Evolutionary conservation across 2,113 vertebrate genomes (phyloP).

Genomic region (Vidua macroura): DNA sequence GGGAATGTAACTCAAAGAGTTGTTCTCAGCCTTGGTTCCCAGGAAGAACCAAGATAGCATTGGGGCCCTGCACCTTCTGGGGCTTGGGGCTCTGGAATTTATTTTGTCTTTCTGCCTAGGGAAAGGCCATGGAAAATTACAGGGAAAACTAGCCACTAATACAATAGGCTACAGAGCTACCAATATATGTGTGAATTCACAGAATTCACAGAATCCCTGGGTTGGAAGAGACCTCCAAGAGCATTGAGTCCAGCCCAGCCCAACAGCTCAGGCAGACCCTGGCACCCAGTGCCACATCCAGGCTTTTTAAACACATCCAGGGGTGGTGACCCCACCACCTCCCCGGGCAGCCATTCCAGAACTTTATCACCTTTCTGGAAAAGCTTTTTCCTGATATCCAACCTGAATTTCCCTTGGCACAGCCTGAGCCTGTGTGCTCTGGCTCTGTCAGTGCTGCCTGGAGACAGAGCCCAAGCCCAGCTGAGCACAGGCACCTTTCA

Average conservation of each 20-base stretch:
- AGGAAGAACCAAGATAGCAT: not conserved
- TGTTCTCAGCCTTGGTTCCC: not conserved
- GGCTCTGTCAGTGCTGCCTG: no score
- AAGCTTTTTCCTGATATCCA: no score
- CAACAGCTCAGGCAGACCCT: not conserved
- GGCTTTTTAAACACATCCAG: no score
- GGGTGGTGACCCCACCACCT: no score
- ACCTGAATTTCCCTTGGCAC: no score
- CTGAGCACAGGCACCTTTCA: not conserved
- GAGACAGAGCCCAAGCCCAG: no score
- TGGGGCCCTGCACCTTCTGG: not conserved
- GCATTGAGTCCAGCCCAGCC: not conserved
- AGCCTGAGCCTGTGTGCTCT: no score
- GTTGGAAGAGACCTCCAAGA: not conserved
- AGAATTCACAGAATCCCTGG: no score
- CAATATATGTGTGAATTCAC: not conserved
- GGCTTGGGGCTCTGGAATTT: not conserved
- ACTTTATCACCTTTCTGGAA: no score
- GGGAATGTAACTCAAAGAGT: not conserved
- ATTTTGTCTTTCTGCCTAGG: not conserved
- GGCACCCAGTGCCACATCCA: not conserved
- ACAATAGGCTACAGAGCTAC: not conserved
- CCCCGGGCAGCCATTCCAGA: no score
- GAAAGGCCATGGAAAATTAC: not conserved
- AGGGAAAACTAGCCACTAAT: not conserved